Evolutionary conservation across 2,113 vertebrate genomes (phyloP), one percentile per base, ranked within the genome.

Genomic region (Lontra canadensis): DNA sequence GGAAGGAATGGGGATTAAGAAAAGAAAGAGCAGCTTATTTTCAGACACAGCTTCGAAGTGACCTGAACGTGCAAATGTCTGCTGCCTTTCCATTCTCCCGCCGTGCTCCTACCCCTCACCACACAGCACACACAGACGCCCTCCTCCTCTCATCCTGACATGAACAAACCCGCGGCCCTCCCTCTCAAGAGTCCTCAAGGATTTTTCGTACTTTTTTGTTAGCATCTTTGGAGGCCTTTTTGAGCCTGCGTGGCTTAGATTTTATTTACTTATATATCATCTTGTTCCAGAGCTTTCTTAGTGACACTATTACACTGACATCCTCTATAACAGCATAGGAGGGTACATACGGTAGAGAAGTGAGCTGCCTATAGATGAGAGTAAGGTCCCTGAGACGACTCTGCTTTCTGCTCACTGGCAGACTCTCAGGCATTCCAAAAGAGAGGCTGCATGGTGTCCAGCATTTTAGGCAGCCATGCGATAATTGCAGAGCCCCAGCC

Each of bases 201-300:
- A 65, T 26, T 23, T 61, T 65, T 63, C 21, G 39, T 3, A 13
- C 23, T 18, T 65, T 73, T 55, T 39, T 74, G 34, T 95, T 88
- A 29, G 55, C 47, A 14, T 59, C 44, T 79, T 86, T 52, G 44
- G 42, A 88, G 52, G 20, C 12, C 61, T 79, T 91, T 91, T 18
- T 31, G 17, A 87, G 34, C 15, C 52, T 84, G 2, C 7, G 36
- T 84, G 57, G 26, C 59, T 95, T 83, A 39, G n/a, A 59, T 61
- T 78, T 93, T 74, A 76, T 95, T 85, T 80, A 90, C 82, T 89
- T 80, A 59, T 59, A 20, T 61, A 20, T 42, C 36, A 59, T 6
- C 17, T n/a, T 83, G 44, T 83, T 83, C 67, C 57, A 78, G 76
- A 65, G 21, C 31, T 95, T 78, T 69, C 61, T 76, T 61, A 39